Evolutionary conservation across 2,888 invertebrate genomes (phyloP).

Genomic region (Galerucella pusilla): DNA sequence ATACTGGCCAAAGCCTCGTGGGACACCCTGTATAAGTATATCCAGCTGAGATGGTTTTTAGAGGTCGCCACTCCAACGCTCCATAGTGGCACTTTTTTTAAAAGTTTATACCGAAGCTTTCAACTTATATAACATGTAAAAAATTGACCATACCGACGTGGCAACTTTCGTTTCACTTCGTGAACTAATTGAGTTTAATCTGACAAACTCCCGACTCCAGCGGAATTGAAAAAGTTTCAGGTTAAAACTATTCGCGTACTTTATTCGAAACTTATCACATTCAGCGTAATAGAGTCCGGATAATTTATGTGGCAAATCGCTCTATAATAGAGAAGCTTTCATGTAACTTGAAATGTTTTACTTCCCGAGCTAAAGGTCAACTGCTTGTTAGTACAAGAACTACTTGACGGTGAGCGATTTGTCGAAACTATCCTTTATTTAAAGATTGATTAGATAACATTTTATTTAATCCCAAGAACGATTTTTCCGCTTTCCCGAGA

Average conservation of each 20-base stretch:
- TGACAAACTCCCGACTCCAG: not conserved
- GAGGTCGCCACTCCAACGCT: too few species aligned
- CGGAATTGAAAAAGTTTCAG: constrained; percentile 1
- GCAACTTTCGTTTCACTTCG: not conserved
- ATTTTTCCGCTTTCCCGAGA: too few species aligned
- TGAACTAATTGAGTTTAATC: constrained; percentile 1
- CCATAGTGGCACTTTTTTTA: too few species aligned
- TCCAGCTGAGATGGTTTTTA: too few species aligned
- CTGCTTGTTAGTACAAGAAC: not conserved
- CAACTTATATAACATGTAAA: not conserved
- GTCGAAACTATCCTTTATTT: not conserved
- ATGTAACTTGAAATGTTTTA: not conserved
- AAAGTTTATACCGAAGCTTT: too few species aligned
- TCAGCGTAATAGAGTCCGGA: constrained; percentile 7
- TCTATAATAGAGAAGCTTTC: not conserved
- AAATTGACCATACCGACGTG: not conserved
- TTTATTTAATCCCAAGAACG: not conserved
- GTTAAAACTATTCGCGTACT: constrained; percentile 1
- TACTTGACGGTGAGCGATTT: not conserved
- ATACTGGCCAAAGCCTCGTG: too few species aligned
- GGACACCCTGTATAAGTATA: too few species aligned
- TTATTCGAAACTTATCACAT: constrained; percentile 4
- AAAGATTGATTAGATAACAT: not conserved
- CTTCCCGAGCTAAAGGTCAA: not conserved
- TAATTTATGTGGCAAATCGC: constrained; percentile 2